A percentile compares a stretch with the other conserved stretches of the same genome.
Evolutionary conservation across 2,888 invertebrate species (phyloP).

Genomic region (Neelides folsomi): DNA sequence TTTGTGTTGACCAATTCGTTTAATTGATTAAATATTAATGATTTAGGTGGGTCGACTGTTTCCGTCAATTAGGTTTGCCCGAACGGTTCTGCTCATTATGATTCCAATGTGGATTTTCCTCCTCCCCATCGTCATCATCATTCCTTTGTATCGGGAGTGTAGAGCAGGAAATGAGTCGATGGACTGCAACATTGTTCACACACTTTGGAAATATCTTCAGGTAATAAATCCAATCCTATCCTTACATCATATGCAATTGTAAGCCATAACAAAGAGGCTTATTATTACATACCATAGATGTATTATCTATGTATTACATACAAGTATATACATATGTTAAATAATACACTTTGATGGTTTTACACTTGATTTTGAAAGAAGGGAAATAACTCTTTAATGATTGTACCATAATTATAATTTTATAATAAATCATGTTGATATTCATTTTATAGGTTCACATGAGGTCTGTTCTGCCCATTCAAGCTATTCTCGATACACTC

Average conservation of each 20-base stretch:
- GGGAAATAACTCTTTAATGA: too few species aligned
- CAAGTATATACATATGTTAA: too few species aligned
- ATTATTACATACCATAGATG: too few species aligned
- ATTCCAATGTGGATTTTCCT: constrained; percentile 34
- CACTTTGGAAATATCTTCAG: constrained; percentile 27
- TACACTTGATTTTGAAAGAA: too few species aligned
- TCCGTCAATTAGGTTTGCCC: constrained; percentile 32
- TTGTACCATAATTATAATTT: too few species aligned
- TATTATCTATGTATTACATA: too few species aligned
- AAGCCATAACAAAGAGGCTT: too few species aligned
- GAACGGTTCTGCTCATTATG: constrained; percentile 33
- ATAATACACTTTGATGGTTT: too few species aligned
- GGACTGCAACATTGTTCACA: constrained; percentile 28
- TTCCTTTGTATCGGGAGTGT: constrained; percentile 31
- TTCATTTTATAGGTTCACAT: constrained; percentile 20
- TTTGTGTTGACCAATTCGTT: background rate
- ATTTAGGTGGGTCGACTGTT: constrained; percentile 30
- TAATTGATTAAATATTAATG: background rate
- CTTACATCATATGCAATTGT: too few species aligned
- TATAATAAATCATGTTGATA: too few species aligned
- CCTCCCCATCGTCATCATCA: constrained; percentile 32
- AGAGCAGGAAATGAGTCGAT: constrained; percentile 22
- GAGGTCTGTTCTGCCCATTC: constrained; percentile 31
- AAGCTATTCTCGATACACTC: constrained; percentile 32
- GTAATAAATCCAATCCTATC: too few species aligned